Evolutionary conservation across 2,888 invertebrate genomes (phyloP), one percentile per base, ranked within the genome.

Genomic region (Synanthedon tipuliformis): DNA sequence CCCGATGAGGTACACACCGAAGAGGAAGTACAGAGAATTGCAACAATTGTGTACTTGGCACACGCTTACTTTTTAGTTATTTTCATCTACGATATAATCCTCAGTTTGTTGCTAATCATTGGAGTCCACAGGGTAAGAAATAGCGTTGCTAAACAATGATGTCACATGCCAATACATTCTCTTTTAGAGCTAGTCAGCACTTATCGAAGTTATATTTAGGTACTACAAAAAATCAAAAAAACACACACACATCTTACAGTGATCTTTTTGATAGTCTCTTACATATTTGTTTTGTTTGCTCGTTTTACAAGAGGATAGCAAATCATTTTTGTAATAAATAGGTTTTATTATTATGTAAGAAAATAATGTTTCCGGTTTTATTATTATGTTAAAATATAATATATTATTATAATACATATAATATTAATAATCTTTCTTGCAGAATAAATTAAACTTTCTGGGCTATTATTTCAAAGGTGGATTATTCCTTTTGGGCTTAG

Each of bases 51-150:
- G 13, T 85, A 85, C 59, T 62, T 84, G n/a, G 66, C 78, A 0
- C 80, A 81, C 34, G 80, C 68, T 0, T 80, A 78, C 54, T 73
- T 78, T 45, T 56, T 83, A 3, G 53, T 78, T 0, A 76, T 83
- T 23, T 78, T 74, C 53, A 51, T 81, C 4, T 78, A 70, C 55
- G 73, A 76, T 57, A 54, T 78, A 10, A 54, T 68, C 0, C 74
- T 84, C 15, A 78, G 73, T 56, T 1, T 79, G 2, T 50, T 85
- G 41, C 62, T 85, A 27, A 65, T 86, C 11, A 55, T 81, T 23
- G 84, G 83, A 3, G 69, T 77, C 2, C 85, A 84, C 60, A 63
- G 52, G 68, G 86, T 86, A 61, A 71, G 75, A 64, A 10, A 27
- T 34, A 34, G 34, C 34, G 34, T 34, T 34, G 34, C 34, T 45